phyloP scores from a whole-genome alignment of 2,113 vertebrate genomes.

The Hyperopisus bebe region DNA sequence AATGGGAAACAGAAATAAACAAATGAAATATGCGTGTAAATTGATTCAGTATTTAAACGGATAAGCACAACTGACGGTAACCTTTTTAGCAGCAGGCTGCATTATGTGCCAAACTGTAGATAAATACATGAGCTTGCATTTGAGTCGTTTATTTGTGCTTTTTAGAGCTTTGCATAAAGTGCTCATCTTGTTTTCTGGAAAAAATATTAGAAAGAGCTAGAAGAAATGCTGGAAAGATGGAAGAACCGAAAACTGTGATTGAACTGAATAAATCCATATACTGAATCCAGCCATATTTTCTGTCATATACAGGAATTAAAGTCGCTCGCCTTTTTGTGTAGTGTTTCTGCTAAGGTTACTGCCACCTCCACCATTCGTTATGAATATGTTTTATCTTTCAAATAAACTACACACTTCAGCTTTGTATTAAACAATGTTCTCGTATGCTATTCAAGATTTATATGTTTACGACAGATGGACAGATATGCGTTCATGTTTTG shows the following conservation, averaged over 20 bases:
- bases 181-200: background rate
- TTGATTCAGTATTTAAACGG: background rate
- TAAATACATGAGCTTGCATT: background rate
- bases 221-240: background rate
- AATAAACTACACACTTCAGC: background rate
- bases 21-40: background rate
- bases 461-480: background rate
- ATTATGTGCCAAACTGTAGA: background rate
- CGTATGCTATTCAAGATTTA: background rate
- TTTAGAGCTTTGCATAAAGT: background rate
- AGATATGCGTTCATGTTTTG: background rate
- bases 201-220: background rate
- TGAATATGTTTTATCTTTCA: background rate
- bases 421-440: background rate
- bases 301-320: background rate
- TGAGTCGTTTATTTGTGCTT: background rate
- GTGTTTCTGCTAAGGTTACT: background rate
- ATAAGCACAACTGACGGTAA: background rate
- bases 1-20: slow-evolving; percentile 24
- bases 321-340: background rate
- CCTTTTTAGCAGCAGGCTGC: background rate
- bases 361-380: background rate
- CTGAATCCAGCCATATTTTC: background rate
- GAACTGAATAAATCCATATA: background rate
- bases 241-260: background rate